phyloP scores from a whole-genome alignment of 2,113 vertebrate genomes.

The Noctilio leporinus region DNA sequence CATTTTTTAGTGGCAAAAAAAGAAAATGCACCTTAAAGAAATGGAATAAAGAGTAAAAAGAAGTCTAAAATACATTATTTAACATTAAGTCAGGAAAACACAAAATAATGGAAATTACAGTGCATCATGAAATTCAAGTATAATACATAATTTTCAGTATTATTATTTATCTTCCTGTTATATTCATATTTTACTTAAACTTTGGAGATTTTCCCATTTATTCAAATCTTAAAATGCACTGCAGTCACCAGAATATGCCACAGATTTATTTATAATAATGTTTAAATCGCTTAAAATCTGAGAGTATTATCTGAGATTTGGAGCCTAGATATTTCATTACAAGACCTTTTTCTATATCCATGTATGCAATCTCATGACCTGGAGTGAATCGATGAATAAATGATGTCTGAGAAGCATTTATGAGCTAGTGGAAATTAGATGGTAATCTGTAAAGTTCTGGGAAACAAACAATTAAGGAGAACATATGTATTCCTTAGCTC shows the following conservation, averaged over 20 bases:
- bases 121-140: neutral
- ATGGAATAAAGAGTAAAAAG: neutral
- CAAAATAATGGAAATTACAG: neutral
- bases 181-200: neutral
- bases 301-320: neutral
- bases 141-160: neutral
- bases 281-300: neutral
- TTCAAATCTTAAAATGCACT: constrained; percentile 15
- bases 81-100: neutral
- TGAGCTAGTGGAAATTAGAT: neutral
- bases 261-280: neutral
- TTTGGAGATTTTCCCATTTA: neutral
- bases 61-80: neutral
- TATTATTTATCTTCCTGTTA: neutral
- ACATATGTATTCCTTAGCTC: neutral
- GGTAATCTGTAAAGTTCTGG: neutral
- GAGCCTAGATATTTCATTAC: neutral
- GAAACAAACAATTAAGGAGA: neutral
- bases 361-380: neutral
- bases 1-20: neutral
- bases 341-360: neutral
- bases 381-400: neutral
- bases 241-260: neutral
- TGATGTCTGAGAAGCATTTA: neutral
- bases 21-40: constrained; percentile 5